Evolutionary conservation across 2,888 invertebrate species (phyloP), one percentile per base, ranked within the genome.

Genomic region (Melolontha melolontha): DNA sequence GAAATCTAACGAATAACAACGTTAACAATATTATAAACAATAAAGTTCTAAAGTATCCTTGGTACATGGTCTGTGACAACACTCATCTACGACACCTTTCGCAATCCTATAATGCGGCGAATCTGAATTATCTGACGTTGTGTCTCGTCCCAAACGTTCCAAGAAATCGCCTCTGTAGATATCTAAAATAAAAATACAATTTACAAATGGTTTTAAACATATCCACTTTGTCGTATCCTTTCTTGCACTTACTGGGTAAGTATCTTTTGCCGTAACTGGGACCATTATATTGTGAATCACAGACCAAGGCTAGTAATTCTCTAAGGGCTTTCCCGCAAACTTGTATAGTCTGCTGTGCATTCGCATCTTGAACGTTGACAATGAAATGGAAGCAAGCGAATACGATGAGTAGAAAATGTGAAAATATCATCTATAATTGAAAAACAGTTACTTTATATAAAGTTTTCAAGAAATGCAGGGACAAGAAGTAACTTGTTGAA

Each of bases 251-350:
- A 59, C 59, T 29, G 34, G 12, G 12, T 14, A 59, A 29, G 16
- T 41, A 59, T 59, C 59, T n/a, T 29, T 47, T 44, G 7, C 34
- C 34, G 16, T 47, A 34, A n/a, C 17, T 44, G 0, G 59, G 59
- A 12, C 59, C 59, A 12, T 59, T 44, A 10, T 59, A 59, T 5
- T 29, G 44, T 4, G 59, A 59, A 44, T 47, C 11, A 12, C 59
- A 59, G 10, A 59, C 59, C 12, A 59, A 7, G 4, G 59, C 59
- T 27, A 59, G 10, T 27, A 59, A 10, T 2, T 59, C 59, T 6
- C 59, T 44, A 5, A 59, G 22, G 27, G 7, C 29, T 29, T 47
- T 59, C 0, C 59, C 59, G 16, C 59, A 59, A 6, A 44, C 59
- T 44, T 47, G 59, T 6, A 59, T 16, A 11, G 11, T 49, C 10